Evolutionary conservation across 2,113 vertebrate species (phyloP).

Genomic region (Oncorhynchus mykiss): DNA sequence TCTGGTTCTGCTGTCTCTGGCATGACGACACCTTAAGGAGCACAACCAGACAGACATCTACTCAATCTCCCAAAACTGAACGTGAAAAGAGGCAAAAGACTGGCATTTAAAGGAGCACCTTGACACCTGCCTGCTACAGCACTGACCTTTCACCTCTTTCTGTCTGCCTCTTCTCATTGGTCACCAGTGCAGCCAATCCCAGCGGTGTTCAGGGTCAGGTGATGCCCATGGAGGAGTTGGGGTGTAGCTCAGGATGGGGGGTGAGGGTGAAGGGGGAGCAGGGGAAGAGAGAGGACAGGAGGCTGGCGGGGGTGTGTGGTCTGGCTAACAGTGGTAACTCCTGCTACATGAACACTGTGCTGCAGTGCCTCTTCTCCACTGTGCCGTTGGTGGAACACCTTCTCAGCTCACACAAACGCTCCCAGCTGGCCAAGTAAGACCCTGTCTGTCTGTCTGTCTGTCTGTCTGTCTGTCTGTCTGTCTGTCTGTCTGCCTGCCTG

Average conservation of each 20-base stretch:
- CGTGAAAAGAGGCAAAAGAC: too few relatives aligned
- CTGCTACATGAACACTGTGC: constrained; percentile 82
- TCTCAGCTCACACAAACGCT: constrained; percentile 67
- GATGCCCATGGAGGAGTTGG: constrained; percentile 23
- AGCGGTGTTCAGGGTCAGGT: constrained; percentile 9
- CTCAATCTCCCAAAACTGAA: too few relatives aligned
- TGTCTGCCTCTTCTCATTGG: background rate
- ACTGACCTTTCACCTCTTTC: constrained; percentile 32
- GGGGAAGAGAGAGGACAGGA: constrained; percentile 3
- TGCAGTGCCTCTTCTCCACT: constrained; percentile 82
- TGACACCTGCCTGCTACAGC: too few relatives aligned
- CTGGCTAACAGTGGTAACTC: constrained; percentile 84
- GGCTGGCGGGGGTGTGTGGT: constrained; percentile 70
- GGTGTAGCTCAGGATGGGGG: constrained; percentile 19
- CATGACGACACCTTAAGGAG: too few relatives aligned
- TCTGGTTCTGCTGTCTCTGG: too few relatives aligned
- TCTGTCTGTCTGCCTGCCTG: too few relatives aligned
- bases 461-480: background rate
- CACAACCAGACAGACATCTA: too few relatives aligned
- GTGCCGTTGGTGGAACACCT: constrained; percentile 78
- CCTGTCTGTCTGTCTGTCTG: background rate
- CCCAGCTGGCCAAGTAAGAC: constrained; percentile 60
- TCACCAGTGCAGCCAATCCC: constrained; percentile 18
- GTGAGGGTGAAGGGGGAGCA: background rate
- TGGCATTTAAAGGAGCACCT: too few relatives aligned